Percentiles rank a stretch among this genome's conserved stretches.
Conservation (phyloP, 2,797 vertebrate genomes). For the Eutrigla gurnardus region DNA sequence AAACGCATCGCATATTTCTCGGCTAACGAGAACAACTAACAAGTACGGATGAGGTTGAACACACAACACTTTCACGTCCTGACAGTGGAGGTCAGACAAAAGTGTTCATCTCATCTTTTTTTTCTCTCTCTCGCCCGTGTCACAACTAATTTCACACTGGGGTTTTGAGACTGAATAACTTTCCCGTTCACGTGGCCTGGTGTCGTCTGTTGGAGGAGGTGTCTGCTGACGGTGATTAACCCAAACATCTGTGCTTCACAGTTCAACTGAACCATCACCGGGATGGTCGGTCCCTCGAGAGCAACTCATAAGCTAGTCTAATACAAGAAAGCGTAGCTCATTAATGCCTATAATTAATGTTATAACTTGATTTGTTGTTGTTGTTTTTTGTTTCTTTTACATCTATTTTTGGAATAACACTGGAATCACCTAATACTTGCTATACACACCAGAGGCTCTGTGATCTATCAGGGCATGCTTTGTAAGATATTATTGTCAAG, state of each 20-base stretch:
- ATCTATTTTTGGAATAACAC: not conserved
- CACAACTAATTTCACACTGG: not conserved
- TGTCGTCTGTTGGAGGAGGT: not conserved
- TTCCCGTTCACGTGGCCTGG: not conserved
- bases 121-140: not conserved
- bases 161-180: not conserved
- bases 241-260: conserved; percentile 17
- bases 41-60: not conserved
- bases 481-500: conserved; percentile 17
- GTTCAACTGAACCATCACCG: not conserved
- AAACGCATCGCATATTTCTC: no score
- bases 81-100: not conserved
- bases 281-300: not conserved
- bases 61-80: not conserved
- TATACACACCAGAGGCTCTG: conserved; percentile 15
- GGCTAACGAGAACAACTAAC: no score
- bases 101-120: not conserved
- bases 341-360: not conserved
- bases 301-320: not conserved
- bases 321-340: not conserved
- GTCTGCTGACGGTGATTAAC: not conserved
- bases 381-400: not conserved
- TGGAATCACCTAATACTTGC: not conserved
- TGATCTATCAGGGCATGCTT: conserved; percentile 11
- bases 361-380: not conserved